Conservation (phyloP, 2,797 vertebrate species). For the Parauchenoglanis ngamensis region DNA sequence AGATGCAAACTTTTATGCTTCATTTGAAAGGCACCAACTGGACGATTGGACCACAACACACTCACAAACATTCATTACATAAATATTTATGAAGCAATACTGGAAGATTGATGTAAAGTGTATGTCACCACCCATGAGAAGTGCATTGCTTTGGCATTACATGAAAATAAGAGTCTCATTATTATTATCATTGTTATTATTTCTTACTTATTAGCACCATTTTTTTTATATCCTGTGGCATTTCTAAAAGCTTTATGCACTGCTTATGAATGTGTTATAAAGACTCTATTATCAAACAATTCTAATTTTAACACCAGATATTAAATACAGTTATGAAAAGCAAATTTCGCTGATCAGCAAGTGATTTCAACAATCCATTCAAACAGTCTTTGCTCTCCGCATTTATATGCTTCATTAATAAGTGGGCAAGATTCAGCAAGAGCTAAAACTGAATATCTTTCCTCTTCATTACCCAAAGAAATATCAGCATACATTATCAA, state of each 20-base stretch:
- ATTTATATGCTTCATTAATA: not conserved
- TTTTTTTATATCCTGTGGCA: too few species aligned
- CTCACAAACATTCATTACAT: not conserved
- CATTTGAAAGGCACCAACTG: not conserved
- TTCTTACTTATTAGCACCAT: not conserved
- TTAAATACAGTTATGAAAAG: not conserved
- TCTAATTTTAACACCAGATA: not conserved
- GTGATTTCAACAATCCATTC: not conserved
- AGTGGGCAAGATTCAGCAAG: not conserved
- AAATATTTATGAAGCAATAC: not conserved
- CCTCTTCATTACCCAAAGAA: constrained; percentile 1
- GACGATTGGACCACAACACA: not conserved
- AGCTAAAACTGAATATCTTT: not conserved
- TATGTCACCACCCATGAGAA: not conserved
- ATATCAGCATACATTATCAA: not conserved
- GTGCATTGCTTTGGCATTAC: not conserved
- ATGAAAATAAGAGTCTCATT: not conserved
- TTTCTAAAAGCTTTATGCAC: not conserved
- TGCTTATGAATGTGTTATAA: not conserved
- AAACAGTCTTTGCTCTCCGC: not conserved
- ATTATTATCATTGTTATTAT: not conserved
- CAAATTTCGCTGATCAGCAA: not conserved
- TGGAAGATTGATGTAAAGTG: not conserved
- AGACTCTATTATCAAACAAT: not conserved
- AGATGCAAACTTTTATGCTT: not conserved